Conservation (phyloP, 2,888 invertebrate species). For the Junonia oenone region DNA sequence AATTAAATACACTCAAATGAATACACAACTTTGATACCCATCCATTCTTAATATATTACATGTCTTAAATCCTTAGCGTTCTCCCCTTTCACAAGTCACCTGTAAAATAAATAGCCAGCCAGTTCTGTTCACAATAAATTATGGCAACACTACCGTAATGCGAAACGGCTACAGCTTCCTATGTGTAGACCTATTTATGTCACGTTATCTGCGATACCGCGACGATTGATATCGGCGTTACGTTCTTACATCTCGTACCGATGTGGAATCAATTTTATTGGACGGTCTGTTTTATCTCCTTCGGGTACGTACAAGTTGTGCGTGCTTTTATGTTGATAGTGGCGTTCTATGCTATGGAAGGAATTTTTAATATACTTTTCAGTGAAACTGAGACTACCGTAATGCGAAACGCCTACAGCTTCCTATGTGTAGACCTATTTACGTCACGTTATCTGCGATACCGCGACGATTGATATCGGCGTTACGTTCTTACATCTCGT, state of each 20-base stretch:
- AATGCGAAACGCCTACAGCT: slow-evolving; percentile 40
- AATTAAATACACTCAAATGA: no score
- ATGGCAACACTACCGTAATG: slow-evolving; percentile 45
- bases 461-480: slow-evolving; percentile 25
- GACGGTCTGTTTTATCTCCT: neutral
- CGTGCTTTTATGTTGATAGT: no score
- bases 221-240: slow-evolving; percentile 27
- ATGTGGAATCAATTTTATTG: slow-evolving; percentile 5
- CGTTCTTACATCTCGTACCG: slow-evolving; percentile 18
- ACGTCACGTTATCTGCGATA: slow-evolving; percentile 27
- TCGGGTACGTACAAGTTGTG: no score
- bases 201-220: slow-evolving; percentile 24
- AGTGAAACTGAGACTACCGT: no score
- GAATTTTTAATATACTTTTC: no score
- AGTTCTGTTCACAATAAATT: slow-evolving; percentile 57
- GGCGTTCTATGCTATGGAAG: no score
- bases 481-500: slow-evolving; percentile 21
- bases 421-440: slow-evolving; percentile 34
- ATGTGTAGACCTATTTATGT: slow-evolving; percentile 33
- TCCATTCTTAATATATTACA: no score
- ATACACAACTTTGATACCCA: no score
- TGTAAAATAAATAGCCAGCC: slow-evolving; percentile 58
- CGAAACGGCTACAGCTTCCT: slow-evolving; percentile 39
- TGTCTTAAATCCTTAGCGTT: no score
- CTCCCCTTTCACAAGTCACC: slow-evolving; percentile 48